Base-by-base conservation (phyloP, 2,113 vertebrate species). In the Hippocampus comes region DNA sequence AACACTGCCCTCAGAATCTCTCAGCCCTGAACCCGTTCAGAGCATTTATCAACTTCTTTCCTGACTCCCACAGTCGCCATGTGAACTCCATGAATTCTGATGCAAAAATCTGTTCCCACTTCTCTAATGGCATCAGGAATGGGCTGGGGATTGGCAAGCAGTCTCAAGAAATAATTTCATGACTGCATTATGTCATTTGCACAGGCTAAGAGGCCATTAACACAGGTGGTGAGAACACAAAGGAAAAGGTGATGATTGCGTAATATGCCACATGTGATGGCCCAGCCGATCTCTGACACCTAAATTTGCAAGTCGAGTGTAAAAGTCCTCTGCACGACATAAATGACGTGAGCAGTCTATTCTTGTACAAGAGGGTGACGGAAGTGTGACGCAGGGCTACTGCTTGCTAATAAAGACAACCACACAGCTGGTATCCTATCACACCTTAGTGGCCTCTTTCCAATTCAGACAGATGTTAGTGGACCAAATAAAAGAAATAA, bases 231-330 rank as follows among this genome's bases (percentile, higher is more conserved):
- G 20, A 20, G 3, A 38, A 63, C 34, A 42, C 10, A 42, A 21
- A 67, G 34, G 74, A 70, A 67, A 76, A 65, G 51, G 59, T 46
- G 27, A 41, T n/a, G 38, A 46, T 4, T 34, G 57, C 23, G 67
- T 38, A 69, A 12, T 41, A 42, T 63, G 34, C 1, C 21, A 59
- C 3, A 3, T 48, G 5, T n/a, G 41, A 2, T 23, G 10, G 21
- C n/a, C 5, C 23, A 43, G 4, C 41, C n/a, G 5, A 5, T 59
- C 69, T 23, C 18, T 41, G 48, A 41, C 14, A 57, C 65, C 41
- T 1, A 49, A 12, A 55, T 34, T 53, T 27, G 12, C 0, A 9
- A n/a, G 20, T 10, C 56, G 20, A 49, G 20, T 48, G 21, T 63
- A 41, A 51, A 43, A 63, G 48, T 71, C 60, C 55, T 53, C 4